Evolutionary conservation across 2,888 invertebrate genomes (phyloP).

Genomic region (Zootermopsis nevadensis): DNA sequence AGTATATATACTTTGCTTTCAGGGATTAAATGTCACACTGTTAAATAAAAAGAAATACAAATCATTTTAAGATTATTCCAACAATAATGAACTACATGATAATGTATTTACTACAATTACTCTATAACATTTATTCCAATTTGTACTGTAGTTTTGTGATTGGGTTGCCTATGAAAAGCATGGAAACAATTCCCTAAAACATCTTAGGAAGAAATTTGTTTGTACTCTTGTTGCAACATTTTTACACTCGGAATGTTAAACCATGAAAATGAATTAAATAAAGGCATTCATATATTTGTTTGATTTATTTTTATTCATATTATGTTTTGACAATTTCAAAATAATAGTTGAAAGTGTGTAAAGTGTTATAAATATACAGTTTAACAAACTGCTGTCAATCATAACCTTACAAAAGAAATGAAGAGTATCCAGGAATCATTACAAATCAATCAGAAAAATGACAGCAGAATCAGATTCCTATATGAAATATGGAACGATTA

Average conservation of each 20-base stretch:
- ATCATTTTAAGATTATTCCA: slow-evolving; percentile 35
- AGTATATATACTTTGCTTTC: slow-evolving; percentile 24
- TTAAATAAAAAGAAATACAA: slow-evolving; percentile 39
- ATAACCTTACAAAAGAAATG: not conserved
- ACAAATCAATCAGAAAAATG: not conserved
- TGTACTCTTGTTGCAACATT: slow-evolving; percentile 49
- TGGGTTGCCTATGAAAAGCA: slow-evolving; percentile 30
- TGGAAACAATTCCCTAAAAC: slow-evolving; percentile 15
- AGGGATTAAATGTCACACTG: slow-evolving; percentile 35
- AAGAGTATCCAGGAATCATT: not conserved
- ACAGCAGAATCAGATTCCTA: not conserved
- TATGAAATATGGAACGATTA: not conserved
- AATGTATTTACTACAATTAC: slow-evolving; percentile 26
- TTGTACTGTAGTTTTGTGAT: slow-evolving; percentile 43
- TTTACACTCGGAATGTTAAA: slow-evolving; percentile 48
- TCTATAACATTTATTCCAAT: slow-evolving; percentile 22
- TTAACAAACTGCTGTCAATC: slow-evolving; percentile 19
- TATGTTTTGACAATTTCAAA: slow-evolving; percentile 19
- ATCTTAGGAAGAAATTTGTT: slow-evolving; percentile 43
- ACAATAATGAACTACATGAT: slow-evolving; percentile 31
- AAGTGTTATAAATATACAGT: slow-evolving; percentile 34
- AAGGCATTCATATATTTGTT: slow-evolving; percentile 2
- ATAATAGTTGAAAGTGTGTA: slow-evolving; percentile 22
- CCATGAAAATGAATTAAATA: slow-evolving; percentile 20
- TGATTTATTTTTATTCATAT: slow-evolving; percentile 14